These are phyloP conservation scores for Pleuronectes platessa DNA, from an alignment of 2,113 vertebrate genomes.

Conservation along the genomic window DNA sequence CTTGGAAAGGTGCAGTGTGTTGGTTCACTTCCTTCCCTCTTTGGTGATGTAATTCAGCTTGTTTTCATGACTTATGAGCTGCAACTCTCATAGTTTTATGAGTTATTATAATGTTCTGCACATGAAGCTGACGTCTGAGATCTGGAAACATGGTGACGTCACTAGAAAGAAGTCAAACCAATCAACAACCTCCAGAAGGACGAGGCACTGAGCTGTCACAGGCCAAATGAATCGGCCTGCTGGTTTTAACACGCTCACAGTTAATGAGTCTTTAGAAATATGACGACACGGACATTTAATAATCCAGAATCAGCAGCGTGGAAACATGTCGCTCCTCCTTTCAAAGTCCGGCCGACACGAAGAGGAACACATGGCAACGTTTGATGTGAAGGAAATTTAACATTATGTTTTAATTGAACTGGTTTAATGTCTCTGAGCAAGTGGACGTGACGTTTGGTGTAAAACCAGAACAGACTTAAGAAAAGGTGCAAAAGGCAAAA, in stretches of 20 bases:
- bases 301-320: background rate
- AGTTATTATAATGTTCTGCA: too few relatives aligned
- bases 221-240: background rate
- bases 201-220: background rate
- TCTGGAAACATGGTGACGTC: background rate
- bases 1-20: slow-evolving; percentile 10
- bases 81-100: background rate
- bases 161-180: too few relatives aligned
- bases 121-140: background rate
- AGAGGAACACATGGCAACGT: too few relatives aligned
- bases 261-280: background rate
- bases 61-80: background rate
- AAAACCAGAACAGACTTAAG: too few relatives aligned
- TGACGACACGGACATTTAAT: background rate
- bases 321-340: background rate
- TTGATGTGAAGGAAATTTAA: background rate
- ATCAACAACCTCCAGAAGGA: background rate
- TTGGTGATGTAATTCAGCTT: background rate
- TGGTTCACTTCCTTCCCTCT: too few relatives aligned
- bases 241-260: background rate
- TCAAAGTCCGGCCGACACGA: background rate
- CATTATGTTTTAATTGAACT: too few relatives aligned
- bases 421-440: too few relatives aligned
- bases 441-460: too few relatives aligned
- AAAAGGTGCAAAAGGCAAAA: too few relatives aligned